Base-by-base conservation (phyloP, 2,113 vertebrate species). In the Asarcornis scutulata region DNA sequence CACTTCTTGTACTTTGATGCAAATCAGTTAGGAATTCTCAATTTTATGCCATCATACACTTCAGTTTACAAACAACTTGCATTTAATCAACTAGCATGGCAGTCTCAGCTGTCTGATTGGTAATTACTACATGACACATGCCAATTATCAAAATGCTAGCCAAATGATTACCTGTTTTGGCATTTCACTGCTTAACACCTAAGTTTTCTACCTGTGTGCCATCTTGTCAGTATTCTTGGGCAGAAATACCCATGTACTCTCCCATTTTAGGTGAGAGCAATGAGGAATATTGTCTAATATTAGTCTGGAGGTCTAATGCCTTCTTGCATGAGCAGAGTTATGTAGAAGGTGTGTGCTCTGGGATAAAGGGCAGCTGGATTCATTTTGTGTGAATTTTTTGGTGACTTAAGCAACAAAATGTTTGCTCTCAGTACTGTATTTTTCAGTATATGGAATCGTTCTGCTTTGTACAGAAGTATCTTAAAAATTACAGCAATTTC, bases 351-450 rank as follows among this genome's bases (percentile, higher is more conserved):
- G 13, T 50, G 32, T 53, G 32, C 17, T 82, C 38, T 58, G 44
- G 46, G n/a, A 38, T 86, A 76, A 82, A 95, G 86, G 81, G 62
- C 71, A 95, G 66, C 26, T 91, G 89, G 77, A 82, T 92, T 96
- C 71, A 75, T 91, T 91, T 89, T 60, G 11, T 72, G 86, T 89
- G 86, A 82, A 93, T 96, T 95, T 91, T 74, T 60, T 74, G 48
- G 38, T 87, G 56, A 68, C 62, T 92, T 95, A 64, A 0, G 23
- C 80, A 92, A 78, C 50, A 44, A 32, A 29, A 2, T 42, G 18
- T 86, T 92, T 92, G 76, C 80, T 86, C 27, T 90, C 0, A 0
- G 75, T 44, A 38, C 46, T 81, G 10, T 67, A 7, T 94, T 75
- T 95, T 89, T 92, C 50, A 92, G 17, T 62, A 2, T 67, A 71